A percentile compares a stretch with the other conserved stretches of the same genome.
phyloP scores from a whole-genome alignment of 2,797 vertebrate genomes.

The Gephyroberyx darwinii region DNA sequence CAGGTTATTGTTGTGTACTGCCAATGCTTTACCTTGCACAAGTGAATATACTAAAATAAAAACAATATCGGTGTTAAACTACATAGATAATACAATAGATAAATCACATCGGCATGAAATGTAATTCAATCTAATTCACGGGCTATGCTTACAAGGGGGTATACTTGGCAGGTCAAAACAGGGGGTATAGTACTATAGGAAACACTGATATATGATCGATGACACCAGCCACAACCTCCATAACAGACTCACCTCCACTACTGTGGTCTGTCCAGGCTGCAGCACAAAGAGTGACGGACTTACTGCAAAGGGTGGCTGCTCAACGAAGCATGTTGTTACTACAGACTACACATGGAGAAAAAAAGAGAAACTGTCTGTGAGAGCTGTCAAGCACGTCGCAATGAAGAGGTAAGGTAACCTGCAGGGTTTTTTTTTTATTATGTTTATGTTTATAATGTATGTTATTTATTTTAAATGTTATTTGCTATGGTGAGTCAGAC shows the following conservation, averaged over 20 bases:
- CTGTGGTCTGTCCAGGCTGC: slow-evolving; percentile 79
- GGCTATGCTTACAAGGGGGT: too few relatives aligned
- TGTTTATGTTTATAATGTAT: neutral
- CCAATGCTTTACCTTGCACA: too few relatives aligned
- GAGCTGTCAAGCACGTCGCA: neutral
- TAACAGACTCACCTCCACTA: slow-evolving; percentile 85
- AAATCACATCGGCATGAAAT: too few relatives aligned
- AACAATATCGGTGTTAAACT: too few relatives aligned
- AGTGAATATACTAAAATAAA: too few relatives aligned
- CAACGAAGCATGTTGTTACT: slow-evolving; percentile 76
- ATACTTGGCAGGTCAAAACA: too few relatives aligned
- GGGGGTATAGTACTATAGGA: neutral
- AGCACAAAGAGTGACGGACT: slow-evolving; percentile 87
- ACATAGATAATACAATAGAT: too few relatives aligned
- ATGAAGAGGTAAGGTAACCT: too few relatives aligned
- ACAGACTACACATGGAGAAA: slow-evolving; percentile 73
- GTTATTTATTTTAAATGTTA: too few relatives aligned
- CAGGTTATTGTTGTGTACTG: too few relatives aligned
- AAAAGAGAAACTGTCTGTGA: neutral
- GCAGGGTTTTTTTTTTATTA: too few relatives aligned
- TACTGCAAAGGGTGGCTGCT: slow-evolving; percentile 88
- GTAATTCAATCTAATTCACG: too few relatives aligned
- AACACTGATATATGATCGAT: neutral
- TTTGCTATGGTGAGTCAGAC: neutral
- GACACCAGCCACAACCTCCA: neutral